Evolutionary conservation across 1,140 invertebrate genomes (phyloP), one percentile per base, ranked within the genome.

Genomic region (Scaptomyza pallida): DNA sequence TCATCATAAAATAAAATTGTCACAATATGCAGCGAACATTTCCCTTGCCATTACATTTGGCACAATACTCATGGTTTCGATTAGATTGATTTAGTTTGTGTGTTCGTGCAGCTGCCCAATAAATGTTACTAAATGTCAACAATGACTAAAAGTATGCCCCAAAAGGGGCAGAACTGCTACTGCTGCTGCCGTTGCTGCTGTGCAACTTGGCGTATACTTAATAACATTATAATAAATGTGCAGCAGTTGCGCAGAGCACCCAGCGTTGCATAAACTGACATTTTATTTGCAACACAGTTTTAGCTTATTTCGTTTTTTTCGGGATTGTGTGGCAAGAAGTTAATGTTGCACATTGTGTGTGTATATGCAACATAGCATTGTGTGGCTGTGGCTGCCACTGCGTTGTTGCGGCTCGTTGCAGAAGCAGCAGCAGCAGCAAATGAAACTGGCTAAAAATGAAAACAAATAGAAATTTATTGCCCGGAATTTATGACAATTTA

Each of bases 391-490:
- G 35, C 51, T 23, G 51, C 51, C 51, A 26, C 13, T 33, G 55
- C 41, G 23, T 37, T 37, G 47, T 33, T 47, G 23, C 12, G 19
- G 37, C 40, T 21, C 37, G 48, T 23, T 37, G 44, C 37, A 55
- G 19, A 8, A 47, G 15, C 12, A n/a, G 48, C 16, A 19, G 48
- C 16, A 19, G 37, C 19, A 23, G 21, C 56, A 33, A 57, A 72
- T 56, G 61, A 54, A 71, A 85, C 75, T 86, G 69, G 70, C 73
- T 70, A 78, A 81, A 88, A 64, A 52, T 47, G 55, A 77, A 81
- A 88, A 85, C 79, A 89, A 89, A 89, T 89, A 89, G 77, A 85
- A 89, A 89, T 89, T 89, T 89, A 89, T 89, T 89, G 80, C 77
- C 74, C 68, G 79, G 85, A 89, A 89, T 89, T 89, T 89, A 89